Conservation (phyloP, 2,888 invertebrate species). For the Cerceris rybyensis region DNA sequence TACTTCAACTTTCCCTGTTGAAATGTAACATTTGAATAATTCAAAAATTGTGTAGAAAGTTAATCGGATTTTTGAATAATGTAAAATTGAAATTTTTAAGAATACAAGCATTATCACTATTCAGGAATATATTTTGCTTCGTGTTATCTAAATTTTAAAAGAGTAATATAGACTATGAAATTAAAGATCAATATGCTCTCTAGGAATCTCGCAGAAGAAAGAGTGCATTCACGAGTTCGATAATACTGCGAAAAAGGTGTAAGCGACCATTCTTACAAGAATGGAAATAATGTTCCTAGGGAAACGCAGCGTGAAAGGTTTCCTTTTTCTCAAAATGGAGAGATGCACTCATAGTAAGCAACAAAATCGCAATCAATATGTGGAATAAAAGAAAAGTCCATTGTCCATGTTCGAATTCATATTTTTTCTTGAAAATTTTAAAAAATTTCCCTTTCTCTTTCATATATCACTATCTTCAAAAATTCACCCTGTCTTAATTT, state of each 20-base stretch:
- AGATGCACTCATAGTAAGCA: neutral
- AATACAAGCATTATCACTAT: no score
- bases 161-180: neutral
- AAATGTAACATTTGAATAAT: no score
- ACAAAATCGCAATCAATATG: neutral
- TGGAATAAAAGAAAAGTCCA: neutral
- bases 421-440: no score
- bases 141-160: no score
- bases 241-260: neutral
- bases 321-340: neutral
- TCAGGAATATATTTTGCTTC: no score
- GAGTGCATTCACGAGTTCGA: neutral
- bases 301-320: slow-evolving; percentile 5
- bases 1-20: no score
- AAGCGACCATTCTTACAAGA: neutral
- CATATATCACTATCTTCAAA: no score
- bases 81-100: no score
- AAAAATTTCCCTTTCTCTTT: no score
- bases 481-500: no score
- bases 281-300: neutral
- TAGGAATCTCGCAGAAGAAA: neutral
- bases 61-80: no score
- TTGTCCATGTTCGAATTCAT: neutral
- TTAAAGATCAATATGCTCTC: neutral
- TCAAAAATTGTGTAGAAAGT: no score